Evolutionary conservation across 1,140 invertebrate genomes (phyloP).

Genomic region (Apis florea): DNA sequence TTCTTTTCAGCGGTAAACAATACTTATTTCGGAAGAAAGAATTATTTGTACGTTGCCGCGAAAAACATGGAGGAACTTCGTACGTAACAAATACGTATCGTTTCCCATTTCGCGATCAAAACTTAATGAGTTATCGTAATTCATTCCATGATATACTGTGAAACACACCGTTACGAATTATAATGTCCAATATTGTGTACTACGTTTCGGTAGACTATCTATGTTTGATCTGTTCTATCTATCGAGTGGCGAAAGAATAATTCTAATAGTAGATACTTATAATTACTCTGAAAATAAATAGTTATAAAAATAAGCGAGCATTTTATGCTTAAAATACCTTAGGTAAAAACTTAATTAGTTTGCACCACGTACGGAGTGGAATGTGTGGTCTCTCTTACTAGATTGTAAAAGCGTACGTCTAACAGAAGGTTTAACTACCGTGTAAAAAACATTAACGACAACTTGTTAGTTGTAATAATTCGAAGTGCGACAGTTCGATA

Average conservation of each 20-base stretch:
- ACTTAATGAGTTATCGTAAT: background rate
- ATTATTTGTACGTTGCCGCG: slow-evolving; percentile 14
- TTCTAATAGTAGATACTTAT: slow-evolving; percentile 64
- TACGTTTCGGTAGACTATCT: slow-evolving; percentile 33
- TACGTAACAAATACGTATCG: slow-evolving; percentile 12
- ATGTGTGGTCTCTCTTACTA: slow-evolving; percentile 77
- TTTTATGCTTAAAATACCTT: slow-evolving; percentile 76
- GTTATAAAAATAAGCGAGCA: slow-evolving; percentile 79
- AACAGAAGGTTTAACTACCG: slow-evolving; percentile 73
- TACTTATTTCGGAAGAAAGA: slow-evolving; percentile 13
- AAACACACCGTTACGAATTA: slow-evolving; percentile 3
- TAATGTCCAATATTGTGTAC: slow-evolving; percentile 28
- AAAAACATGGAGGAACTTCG: slow-evolving; percentile 22
- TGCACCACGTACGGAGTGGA: slow-evolving; percentile 77
- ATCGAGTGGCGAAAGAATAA: slow-evolving; percentile 50
- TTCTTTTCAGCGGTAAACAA: too few relatives aligned
- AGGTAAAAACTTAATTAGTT: slow-evolving; percentile 74
- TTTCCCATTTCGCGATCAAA: background rate
- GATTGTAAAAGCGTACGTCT: slow-evolving; percentile 76
- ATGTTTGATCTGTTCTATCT: slow-evolving; percentile 17
- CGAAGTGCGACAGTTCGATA: slow-evolving; percentile 73
- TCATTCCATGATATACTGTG: slow-evolving; percentile 10
- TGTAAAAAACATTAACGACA: slow-evolving; percentile 74
- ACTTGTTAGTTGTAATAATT: slow-evolving; percentile 71
- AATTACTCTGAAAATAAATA: slow-evolving; percentile 78